Evolutionary conservation across 2,888 invertebrate genomes (phyloP), one percentile per base, ranked within the genome.

Genomic region (Onthophagus sagittarius): DNA sequence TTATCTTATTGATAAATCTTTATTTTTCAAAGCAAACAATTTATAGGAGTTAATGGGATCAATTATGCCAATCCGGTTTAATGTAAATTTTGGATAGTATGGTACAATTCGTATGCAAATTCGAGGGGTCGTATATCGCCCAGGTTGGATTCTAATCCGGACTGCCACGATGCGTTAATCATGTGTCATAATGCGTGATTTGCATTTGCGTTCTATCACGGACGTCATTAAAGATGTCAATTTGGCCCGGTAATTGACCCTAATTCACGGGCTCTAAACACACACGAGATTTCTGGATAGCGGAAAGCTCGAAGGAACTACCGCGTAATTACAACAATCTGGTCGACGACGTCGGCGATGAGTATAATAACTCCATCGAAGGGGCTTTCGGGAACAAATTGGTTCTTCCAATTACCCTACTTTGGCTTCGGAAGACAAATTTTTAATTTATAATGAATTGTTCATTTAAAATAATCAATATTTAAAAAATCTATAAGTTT

Each of bases 181-280:
- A 67, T 67, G 67, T 67, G 67, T 67, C 67, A 67, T 67, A 32
- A 32, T 23, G 67, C 67, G 67, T 67, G 67, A 67, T 67, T 67
- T 67, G 67, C 67, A 67, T 67, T 67, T 13, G 67, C 67, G 31
- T 67, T 67, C 67, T 32, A 67, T 67, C 67, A 67, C 32, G 67
- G 67, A 67, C 31, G 67, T 67, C 67, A 67, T 67, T 67, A 67
- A 67, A 67, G 67, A 67, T 67, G 67, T 67, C 67, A 67, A 67
- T 67, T 67, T 67, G 23, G 67, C 39, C 23, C 15, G 15, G 15
- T 67, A 67, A 67, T 67, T 67, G 32, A 67, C 67, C 39, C 67
- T 67, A 67, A 67, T 67, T 67, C 32, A 67, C 67, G 31, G 31
- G 67, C 9, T 53, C 39, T 7, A 11, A 53, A 53, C 7, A 9